Percentiles rank a stretch among this genome's conserved stretches.
phyloP scores from a whole-genome alignment of 2,888 invertebrate genomes.

The Thecophora atra region DNA sequence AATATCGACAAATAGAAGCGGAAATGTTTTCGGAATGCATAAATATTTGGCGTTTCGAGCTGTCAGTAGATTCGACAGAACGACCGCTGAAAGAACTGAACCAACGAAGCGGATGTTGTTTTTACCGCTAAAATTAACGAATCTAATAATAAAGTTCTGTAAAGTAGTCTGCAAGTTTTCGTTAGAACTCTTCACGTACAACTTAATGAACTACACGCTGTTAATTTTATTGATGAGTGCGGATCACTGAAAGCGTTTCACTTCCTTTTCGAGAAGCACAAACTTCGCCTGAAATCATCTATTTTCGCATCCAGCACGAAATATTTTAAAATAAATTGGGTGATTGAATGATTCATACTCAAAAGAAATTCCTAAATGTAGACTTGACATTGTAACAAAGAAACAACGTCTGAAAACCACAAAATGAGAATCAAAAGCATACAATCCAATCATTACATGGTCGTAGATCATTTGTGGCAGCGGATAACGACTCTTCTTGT shows the following conservation, averaged over 20 bases:
- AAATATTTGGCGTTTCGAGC: background rate
- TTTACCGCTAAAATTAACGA: background rate
- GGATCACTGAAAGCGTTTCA: no score
- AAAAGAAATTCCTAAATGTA: no score
- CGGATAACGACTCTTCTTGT: no score
- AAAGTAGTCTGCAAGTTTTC: background rate
- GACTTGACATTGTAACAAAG: no score
- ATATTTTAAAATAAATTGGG: background rate
- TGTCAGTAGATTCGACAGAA: background rate
- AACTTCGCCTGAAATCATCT: background rate
- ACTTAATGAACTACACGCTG: background rate
- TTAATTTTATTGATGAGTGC: background rate
- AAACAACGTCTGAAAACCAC: no score
- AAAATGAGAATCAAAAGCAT: no score
- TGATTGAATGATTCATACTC: no score
- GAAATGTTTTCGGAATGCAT: constrained; percentile 15
- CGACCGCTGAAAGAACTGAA: background rate
- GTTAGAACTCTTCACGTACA: no score
- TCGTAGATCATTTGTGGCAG: no score
- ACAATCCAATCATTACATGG: no score
- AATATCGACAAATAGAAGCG: background rate
- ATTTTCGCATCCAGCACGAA: background rate
- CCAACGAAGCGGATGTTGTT: no score
- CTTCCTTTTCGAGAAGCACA: no score
- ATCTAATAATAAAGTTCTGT: constrained; percentile 10